Evolutionary conservation across 2,113 vertebrate species (phyloP), one percentile per base, ranked within the genome.

Genomic region (Menura novaehollandiae): DNA sequence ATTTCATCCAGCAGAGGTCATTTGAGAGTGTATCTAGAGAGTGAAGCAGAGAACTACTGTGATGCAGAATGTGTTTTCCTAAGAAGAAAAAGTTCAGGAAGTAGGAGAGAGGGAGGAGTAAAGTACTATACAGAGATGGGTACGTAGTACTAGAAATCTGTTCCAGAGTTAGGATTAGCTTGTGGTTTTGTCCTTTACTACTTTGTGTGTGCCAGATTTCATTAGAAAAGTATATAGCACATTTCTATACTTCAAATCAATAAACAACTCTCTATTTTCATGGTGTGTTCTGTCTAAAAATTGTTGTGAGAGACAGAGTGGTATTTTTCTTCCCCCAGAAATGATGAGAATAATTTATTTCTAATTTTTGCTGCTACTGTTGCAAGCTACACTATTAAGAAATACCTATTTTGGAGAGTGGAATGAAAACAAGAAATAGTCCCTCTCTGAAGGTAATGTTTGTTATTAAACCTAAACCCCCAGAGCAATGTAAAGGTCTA

Each of bases 401-500:
- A 93, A 44, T 37, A 92, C 44, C 41, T 74, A 39, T 95, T 92
- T 85, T 94, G 79, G 23, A 26, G 37, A 72, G 26, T 52, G 20
- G 27, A 94, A 66, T 85, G 74, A 83, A 95, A 95, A 74, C 22
- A 95, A 93, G 77, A 94, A 92, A 49, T 77, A 85, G 68, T 95
- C 47, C 22, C 28, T 78, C 23, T 86, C 37, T 46, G 47, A 88
- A 66, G 46, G 10, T 73, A 95, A 84, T 71, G 64, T 16, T 83
- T 41, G 4, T 68, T 91, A 74, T 90, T 87, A 96, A 96, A 92
- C 55, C 11, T 59, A 87, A 97, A 49, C 10, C 10, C 79, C 35
- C 30, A 64, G 74, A 95, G 77, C 19, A 74, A 52, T 24, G n/a
- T 73, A 72, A 96, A 94, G 43, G 18, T 89, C 71, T 37, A 39